phyloP scores from a whole-genome alignment of 2,113 vertebrate genomes.

The Ptychochromis oligacanthus region DNA sequence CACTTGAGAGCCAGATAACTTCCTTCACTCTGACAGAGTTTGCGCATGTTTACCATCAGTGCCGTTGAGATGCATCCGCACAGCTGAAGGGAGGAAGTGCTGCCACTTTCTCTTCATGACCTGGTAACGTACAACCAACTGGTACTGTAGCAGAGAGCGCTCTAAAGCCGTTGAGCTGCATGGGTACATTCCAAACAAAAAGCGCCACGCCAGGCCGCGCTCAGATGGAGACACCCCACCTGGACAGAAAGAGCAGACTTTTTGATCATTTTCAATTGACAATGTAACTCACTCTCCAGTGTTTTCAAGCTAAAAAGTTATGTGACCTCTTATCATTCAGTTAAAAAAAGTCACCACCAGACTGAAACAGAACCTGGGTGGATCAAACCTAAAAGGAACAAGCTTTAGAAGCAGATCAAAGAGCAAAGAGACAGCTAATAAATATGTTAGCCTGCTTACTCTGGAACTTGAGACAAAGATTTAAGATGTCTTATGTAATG shows the following conservation, averaged over 20 bases:
- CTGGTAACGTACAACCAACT: conserved; percentile 75
- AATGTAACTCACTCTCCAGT: not conserved
- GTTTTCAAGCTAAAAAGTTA: not conserved
- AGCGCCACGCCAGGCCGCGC: conserved; percentile 79
- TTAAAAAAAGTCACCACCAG: not conserved
- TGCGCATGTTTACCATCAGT: conserved; percentile 74
- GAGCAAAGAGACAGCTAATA: not conserved
- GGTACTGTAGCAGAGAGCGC: conserved; percentile 79
- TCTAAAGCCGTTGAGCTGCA: conserved; percentile 81
- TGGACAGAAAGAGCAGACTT: conserved; percentile 38
- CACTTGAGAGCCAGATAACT: not conserved
- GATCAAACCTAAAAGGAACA: not conserved
- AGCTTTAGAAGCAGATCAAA: not conserved
- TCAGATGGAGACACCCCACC: conserved; percentile 75
- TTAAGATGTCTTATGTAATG: conserved; percentile 38
- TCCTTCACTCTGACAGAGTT: not conserved
- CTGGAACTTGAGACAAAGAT: not conserved
- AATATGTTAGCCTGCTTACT: conserved; percentile 11
- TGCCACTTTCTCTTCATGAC: conserved; percentile 84
- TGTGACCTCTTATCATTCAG: not conserved
- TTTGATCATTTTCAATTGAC: not conserved
- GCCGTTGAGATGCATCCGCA: conserved; percentile 75
- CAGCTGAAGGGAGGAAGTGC: conserved; percentile 70
- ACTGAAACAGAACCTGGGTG: not conserved
- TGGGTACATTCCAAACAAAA: conserved; percentile 83